phyloP scores from a whole-genome alignment of 2,888 invertebrate genomes.

The Ectobius pallidus region DNA sequence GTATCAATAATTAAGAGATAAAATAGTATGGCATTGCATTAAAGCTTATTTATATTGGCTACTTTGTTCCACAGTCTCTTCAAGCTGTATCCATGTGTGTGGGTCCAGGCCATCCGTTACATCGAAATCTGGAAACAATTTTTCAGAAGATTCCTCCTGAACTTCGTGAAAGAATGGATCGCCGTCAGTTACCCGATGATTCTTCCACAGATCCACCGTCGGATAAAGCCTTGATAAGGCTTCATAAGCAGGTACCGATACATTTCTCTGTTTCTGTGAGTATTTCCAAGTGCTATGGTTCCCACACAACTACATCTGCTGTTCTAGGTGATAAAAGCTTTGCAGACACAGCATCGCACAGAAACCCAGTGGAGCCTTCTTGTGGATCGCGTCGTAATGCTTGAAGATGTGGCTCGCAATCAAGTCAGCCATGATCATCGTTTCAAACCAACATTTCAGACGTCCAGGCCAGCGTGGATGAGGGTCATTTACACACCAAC shows the following conservation, averaged over 20 bases:
- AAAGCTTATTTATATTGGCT: too few species aligned
- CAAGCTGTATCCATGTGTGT: conserved; percentile 82
- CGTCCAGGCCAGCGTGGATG: conserved; percentile 62
- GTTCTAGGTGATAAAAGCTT: conserved; percentile 77
- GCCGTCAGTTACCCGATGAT: conserved; percentile 64
- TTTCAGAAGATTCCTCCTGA: conserved; percentile 85
- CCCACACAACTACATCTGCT: background rate
- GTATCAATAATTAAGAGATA: too few species aligned
- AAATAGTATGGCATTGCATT: too few species aligned
- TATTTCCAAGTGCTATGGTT: background rate
- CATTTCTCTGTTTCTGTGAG: background rate
- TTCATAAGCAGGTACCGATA: conserved; percentile 81
- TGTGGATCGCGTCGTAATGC: conserved; percentile 67
- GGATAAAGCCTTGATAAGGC: conserved; percentile 83
- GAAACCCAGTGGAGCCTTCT: conserved; percentile 93
- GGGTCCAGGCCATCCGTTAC: conserved; percentile 73
- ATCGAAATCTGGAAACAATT: conserved; percentile 86
- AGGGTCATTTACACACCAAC: conserved; percentile 69
- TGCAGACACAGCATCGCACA: conserved; percentile 91
- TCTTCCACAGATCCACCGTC: conserved; percentile 71
- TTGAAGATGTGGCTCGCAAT: conserved; percentile 90
- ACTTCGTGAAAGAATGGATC: conserved; percentile 73
- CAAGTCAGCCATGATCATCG: conserved; percentile 63
- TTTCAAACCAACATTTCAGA: conserved; percentile 74
- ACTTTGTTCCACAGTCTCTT: conserved; percentile 73